Base-by-base conservation (phyloP, 2,113 vertebrate species). In the Istiophorus platypterus region DNA sequence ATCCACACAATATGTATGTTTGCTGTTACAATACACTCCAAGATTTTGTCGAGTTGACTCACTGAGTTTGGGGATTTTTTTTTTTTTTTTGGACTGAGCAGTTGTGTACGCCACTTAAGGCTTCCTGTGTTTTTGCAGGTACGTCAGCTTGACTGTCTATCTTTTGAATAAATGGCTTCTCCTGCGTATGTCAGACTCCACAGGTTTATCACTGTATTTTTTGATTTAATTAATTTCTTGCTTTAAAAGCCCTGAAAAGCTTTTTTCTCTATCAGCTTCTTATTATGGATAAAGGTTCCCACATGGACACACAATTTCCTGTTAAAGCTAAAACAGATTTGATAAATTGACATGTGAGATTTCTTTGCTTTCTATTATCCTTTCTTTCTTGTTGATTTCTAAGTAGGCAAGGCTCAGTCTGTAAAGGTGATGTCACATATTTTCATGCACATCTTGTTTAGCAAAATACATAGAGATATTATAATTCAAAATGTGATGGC, bases 111-210 rank as follows among this genome's bases (percentile, higher is more conserved):
- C 8, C 61, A 20, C 22, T 73, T 80, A 6, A 73, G 22, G 18
- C 63, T 73, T 85, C 86, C 52, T 82, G 56, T 82, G 34, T 57
- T 64, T 67, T 59, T 59, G 9, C 42, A 13, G 45, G 52, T 67
- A 41, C 51, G 20, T 18, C 15, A 58, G 10, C 14, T 26, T 65
- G 24, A 47, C 51, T 66, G 20, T 27, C 6, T 39, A 22, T 66
- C 26, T 59, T 20, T 59, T 47, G 18, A n/a, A 2, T 8, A 2
- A 51, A 67, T 41, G 31, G 42, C 17, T 52, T 5, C 20, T 58
- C 4, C 8, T 65, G 26, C 7, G 0, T 65, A 18, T 42, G 11
- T 41, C 1, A 47, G 11, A 49, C 52, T 13, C 6, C 5, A 29
- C 59, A 45, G 22, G 17, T 64, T 39, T 12, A 47, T 58, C 18